These are phyloP conservation scores for Mythimna pallens DNA, from an alignment of 2,888 invertebrate genomes.

Conservation along the genomic window DNA sequence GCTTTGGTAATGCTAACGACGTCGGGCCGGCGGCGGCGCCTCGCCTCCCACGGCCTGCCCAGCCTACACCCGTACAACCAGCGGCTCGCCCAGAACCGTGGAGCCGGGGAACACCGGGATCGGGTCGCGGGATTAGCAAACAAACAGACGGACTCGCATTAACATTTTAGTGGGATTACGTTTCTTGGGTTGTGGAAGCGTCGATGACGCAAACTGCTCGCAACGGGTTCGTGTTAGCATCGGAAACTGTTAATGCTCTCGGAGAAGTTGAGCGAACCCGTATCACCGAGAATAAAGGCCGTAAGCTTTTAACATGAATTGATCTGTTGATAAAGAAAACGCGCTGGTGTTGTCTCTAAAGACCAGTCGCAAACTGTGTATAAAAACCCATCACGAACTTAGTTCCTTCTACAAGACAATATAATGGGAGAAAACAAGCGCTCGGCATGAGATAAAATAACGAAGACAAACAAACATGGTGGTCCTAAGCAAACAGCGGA, in stretches of 20 bases:
- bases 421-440: conserved; percentile 61
- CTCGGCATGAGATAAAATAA: conserved; percentile 65
- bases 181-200: conserved; percentile 42
- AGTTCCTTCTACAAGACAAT: conserved; percentile 25
- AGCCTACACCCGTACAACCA: not conserved
- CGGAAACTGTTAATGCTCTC: not conserved
- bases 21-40: conserved; percentile 14
- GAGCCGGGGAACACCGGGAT: conserved; percentile 1
- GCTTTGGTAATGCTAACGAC: conserved; percentile 52
- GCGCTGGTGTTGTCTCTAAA: not conserved
- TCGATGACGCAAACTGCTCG: conserved; percentile 29
- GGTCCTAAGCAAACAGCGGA: conserved; percentile 62
- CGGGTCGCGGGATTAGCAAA: conserved; percentile 45
- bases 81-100: not conserved
- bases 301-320: not conserved
- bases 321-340: not conserved
- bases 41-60: not conserved
- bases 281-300: not conserved
- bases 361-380: not conserved
- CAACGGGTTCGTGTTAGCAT: conserved; percentile 12
- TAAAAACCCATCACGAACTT: conserved; percentile 1
- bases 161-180: conserved; percentile 60
- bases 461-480: conserved; percentile 68
- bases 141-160: conserved; percentile 62
- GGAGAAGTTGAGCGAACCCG: not conserved